Evolutionary conservation across 2,113 vertebrate genomes (phyloP).

Genomic region (Oncorhynchus clarkii): DNA sequence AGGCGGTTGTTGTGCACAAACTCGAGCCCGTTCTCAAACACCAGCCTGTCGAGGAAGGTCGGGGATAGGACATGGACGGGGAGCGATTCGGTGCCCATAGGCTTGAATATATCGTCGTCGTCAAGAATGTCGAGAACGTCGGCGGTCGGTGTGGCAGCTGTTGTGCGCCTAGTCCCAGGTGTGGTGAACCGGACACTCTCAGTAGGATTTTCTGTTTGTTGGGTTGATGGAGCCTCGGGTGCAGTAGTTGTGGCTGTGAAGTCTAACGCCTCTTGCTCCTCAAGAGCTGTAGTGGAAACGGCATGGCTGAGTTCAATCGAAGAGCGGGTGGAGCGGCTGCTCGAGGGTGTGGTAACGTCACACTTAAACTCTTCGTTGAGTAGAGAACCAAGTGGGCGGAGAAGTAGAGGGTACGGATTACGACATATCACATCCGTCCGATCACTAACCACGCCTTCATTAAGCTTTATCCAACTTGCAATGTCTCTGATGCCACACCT

Average conservation of each 20-base stretch:
- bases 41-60: conserved; percentile 46
- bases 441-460: conserved; percentile 52
- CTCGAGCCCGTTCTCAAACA: conserved; percentile 57
- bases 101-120: not conserved
- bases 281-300: not conserved
- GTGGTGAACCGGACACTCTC: not conserved
- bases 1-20: conserved; percentile 75
- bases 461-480: conserved; percentile 75
- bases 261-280: not conserved
- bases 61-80: not conserved
- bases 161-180: not conserved
- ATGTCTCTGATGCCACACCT: conserved; percentile 77
- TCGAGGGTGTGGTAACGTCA: not conserved
- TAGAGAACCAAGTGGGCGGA: conserved; percentile 47
- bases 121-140: not conserved
- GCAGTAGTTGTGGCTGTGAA: no score
- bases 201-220: not conserved
- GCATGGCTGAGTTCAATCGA: not conserved
- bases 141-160: not conserved
- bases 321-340: not conserved
- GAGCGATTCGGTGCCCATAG: not conserved
- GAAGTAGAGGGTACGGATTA: conserved; percentile 30
- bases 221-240: not conserved
- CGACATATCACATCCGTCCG: conserved; percentile 48
- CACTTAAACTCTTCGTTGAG: conserved; percentile 39